Percentiles rank a stretch among this genome's conserved stretches.
These are phyloP conservation scores for Omphaloscelis lunosa DNA, from an alignment of 2,888 invertebrate species.

Conservation along the genomic window DNA sequence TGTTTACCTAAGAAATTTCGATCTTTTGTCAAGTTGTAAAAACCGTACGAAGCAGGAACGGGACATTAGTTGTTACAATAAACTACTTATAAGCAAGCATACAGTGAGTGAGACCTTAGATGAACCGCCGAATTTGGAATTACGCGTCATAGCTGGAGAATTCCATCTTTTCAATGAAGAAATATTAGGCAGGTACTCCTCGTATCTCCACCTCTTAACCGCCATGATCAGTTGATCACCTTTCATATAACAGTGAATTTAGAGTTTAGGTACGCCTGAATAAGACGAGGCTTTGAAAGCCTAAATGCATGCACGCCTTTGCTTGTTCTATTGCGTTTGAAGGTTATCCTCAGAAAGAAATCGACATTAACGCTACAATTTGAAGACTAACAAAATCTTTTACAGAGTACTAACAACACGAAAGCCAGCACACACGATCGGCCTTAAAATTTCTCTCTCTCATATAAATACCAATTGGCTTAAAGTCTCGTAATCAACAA, in stretches of 20 bases:
- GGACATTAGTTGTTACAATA: no score
- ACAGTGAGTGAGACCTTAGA: background rate
- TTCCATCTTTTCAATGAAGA: background rate
- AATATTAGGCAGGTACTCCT: no score
- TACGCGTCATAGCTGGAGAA: background rate
- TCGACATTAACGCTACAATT: background rate
- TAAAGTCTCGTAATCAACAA: constrained; percentile 49
- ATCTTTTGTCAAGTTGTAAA: no score
- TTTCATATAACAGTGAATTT: background rate
- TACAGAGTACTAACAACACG: constrained; percentile 16
- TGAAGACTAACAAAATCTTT: background rate
- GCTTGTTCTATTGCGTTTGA: background rate
- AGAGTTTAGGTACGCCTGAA: background rate
- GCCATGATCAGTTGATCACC: no score
- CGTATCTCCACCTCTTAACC: no score
- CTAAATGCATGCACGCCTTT: background rate
- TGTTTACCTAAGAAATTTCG: no score
- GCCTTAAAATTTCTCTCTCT: constrained; percentile 54
- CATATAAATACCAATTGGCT: constrained; percentile 50
- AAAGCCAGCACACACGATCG: constrained; percentile 31
- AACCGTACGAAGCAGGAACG: no score
- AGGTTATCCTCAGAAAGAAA: background rate
- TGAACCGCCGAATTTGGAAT: background rate
- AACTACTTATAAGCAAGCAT: background rate
- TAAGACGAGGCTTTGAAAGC: background rate